phyloP scores from a whole-genome alignment of 2,888 invertebrate genomes.

The Lasiommata megera region DNA sequence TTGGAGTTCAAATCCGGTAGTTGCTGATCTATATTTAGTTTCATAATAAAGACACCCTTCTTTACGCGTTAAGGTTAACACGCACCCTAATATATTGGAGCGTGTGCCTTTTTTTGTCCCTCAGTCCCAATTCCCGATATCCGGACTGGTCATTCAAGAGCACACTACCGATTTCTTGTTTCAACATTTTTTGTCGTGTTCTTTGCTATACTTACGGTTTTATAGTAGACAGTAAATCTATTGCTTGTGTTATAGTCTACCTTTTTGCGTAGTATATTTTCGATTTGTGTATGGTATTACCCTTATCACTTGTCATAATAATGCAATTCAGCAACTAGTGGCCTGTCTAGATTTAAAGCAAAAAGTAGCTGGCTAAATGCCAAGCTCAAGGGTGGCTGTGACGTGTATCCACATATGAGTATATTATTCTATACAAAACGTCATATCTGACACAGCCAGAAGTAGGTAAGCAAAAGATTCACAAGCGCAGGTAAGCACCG shows the following conservation, averaged over 20 bases:
- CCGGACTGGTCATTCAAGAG: slow-evolving; percentile 44
- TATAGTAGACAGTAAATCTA: too few relatives aligned
- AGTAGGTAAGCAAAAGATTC: too few relatives aligned
- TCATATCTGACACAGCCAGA: neutral
- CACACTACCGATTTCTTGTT: neutral
- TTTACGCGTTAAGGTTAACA: slow-evolving; percentile 30
- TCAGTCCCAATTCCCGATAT: slow-evolving; percentile 33
- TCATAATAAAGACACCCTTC: slow-evolving; percentile 48
- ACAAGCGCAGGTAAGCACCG: too few relatives aligned
- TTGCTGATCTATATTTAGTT: slow-evolving; percentile 68
- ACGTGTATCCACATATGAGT: neutral
- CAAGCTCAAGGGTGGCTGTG: neutral
- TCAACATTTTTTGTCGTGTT: neutral
- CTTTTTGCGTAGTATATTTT: too few relatives aligned
- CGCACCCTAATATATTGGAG: slow-evolving; percentile 26
- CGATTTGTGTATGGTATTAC: too few relatives aligned
- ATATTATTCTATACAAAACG: neutral
- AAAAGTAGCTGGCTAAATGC: neutral
- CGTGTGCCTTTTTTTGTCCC: slow-evolving; percentile 21
- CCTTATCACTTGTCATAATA: too few relatives aligned
- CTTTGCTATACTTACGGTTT: too few relatives aligned
- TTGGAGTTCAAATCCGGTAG: slow-evolving; percentile 59
- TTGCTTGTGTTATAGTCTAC: too few relatives aligned
- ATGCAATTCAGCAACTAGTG: neutral
- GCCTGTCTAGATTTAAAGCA: neutral